Evolutionary conservation across 2,113 vertebrate species (phyloP).

Genomic region (Halcyon senegalensis): DNA sequence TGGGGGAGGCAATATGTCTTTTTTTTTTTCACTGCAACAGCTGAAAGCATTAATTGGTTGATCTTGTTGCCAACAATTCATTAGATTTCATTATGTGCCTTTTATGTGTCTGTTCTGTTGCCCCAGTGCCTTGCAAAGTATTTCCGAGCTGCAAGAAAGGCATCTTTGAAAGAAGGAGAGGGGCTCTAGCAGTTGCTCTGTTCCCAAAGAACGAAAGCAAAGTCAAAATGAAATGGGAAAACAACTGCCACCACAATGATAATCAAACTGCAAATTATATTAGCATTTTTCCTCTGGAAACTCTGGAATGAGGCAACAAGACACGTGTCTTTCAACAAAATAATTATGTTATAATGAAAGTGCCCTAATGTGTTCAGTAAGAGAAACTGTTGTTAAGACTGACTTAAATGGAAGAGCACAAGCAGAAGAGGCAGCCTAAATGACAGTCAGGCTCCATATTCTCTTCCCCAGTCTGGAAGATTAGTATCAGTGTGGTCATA

Average conservation of each 20-base stretch:
- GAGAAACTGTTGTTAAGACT: background rate
- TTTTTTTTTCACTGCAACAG: background rate
- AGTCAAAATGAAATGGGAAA: background rate
- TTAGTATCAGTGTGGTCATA: background rate
- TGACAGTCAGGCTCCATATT: background rate
- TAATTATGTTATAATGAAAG: background rate
- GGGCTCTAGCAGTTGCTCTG: background rate
- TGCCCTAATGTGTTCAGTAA: background rate
- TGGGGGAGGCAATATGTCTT: background rate
- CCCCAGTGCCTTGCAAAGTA: background rate
- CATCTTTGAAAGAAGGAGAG: background rate
- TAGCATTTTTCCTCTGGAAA: background rate
- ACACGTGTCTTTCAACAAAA: background rate
- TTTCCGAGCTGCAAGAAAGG: background rate
- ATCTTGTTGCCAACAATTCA: background rate
- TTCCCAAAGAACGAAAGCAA: background rate
- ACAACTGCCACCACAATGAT: background rate
- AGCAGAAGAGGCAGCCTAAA: background rate
- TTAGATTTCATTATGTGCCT: background rate
- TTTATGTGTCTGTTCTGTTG: background rate
- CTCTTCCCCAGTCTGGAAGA: background rate
- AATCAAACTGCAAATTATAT: background rate
- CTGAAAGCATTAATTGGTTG: constrained; percentile 32
- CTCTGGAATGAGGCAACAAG: background rate
- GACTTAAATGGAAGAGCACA: background rate